Base-by-base conservation (phyloP, 64 coral and sea anemone species). In the Trachythela sp. region DNA sequence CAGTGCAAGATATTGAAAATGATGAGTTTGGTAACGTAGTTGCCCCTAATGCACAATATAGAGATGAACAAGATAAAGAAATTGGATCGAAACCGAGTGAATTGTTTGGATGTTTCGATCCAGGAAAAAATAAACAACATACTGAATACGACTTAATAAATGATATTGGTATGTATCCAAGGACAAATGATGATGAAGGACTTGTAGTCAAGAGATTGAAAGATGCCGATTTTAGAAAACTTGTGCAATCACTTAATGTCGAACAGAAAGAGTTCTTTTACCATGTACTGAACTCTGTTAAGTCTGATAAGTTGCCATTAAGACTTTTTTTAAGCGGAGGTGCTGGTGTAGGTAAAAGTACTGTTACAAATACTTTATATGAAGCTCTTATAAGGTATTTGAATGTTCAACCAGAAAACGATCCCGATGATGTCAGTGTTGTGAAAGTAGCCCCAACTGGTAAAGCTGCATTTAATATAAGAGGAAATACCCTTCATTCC, bases 41-140 rank as follows among this genome's bases (percentile, higher is more conserved):
- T 48, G 88, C 88, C 39, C 91, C 86, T 60, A 92, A 92, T 84
- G n/a, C 86, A 84, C 75, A 92, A 88, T 86, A 92, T 84, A 88
- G 52, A 40, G 87, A 92, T 88, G 77, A 88, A 54, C 86, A 92
- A 70, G 91, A 92, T 83, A 32, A 22, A 83, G 86, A 41, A 71
- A 52, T 30, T 10, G 59, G 87, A 8, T 29, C 71, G 45, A 92
- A 92, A 76, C 48, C 54, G 31, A 92, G 86, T 88, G 90, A 31
- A 68, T 31, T 68, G 18, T 68, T 45, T 45, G 42, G 42, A 45
- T 45, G 42, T 11, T 45, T 45, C 11, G 42, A 45, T 45, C 42
- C 42, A 68, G 86, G 91, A 9, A 88, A 88, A 68, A 14, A 68
- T 22, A 68, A 68, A 31, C 59, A 68, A 68, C 59, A 68, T 68